phyloP scores from a whole-genome alignment of 2,888 invertebrate species.

The Sinotaia quadrata region DNA sequence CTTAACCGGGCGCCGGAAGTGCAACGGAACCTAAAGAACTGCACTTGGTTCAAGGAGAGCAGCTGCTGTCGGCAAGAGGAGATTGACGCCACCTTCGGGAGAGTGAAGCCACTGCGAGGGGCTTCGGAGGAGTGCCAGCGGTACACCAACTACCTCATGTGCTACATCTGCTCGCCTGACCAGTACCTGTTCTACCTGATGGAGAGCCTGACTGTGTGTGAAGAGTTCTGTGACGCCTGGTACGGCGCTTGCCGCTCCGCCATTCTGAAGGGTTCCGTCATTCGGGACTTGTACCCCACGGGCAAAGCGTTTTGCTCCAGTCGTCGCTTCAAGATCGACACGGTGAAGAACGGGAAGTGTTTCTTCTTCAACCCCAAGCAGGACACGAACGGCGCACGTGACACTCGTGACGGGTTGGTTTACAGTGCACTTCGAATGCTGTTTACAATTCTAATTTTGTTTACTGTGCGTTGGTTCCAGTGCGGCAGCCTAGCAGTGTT shows the following conservation, averaged over 20 bases:
- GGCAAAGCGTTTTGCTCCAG: slow-evolving; percentile 69
- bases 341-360: slow-evolving; percentile 55
- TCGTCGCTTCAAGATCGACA: slow-evolving; percentile 65
- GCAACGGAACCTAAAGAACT: slow-evolving; percentile 70
- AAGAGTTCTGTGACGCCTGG: slow-evolving; percentile 70
- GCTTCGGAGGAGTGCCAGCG: slow-evolving; percentile 69
- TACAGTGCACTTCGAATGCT: too few species aligned
- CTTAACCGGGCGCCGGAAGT: slow-evolving; percentile 70
- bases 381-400: slow-evolving; percentile 37
- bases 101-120: slow-evolving; percentile 71
- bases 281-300: slow-evolving; percentile 64
- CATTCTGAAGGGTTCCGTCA: slow-evolving; percentile 69
- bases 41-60: slow-evolving; percentile 71
- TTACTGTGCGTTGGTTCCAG: too few species aligned
- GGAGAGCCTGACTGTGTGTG: slow-evolving; percentile 70
- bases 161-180: slow-evolving; percentile 72
- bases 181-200: slow-evolving; percentile 68
- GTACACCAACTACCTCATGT: slow-evolving; percentile 72
- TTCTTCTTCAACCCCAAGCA: slow-evolving; percentile 58
- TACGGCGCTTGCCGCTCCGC: slow-evolving; percentile 69
- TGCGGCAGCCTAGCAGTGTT: too few species aligned
- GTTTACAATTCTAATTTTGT: too few species aligned
- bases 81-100: slow-evolving; percentile 70
- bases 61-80: slow-evolving; percentile 72
- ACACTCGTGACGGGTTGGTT: too few species aligned